Percentiles rank a stretch among this genome's conserved stretches.
Evolutionary conservation across 2,888 invertebrate species (phyloP).

Genomic region (Lasioglossum morio): DNA sequence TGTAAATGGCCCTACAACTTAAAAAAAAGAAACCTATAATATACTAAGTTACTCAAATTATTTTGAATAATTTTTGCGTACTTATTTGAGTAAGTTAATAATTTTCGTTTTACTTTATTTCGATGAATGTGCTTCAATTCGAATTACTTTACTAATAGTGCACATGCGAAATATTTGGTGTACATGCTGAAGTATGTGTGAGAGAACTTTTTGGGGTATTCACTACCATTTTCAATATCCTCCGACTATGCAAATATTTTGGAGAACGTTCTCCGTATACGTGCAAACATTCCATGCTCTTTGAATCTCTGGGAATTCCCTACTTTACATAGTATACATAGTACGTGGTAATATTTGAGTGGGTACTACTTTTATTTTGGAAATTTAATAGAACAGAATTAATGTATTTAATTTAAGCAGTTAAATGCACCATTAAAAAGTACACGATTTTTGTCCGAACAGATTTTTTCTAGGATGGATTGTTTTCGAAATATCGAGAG

Average conservation of each 20-base stretch:
- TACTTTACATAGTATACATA: neutral
- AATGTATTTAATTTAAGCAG: neutral
- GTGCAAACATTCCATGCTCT: slow-evolving; percentile 6
- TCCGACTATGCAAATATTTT: neutral
- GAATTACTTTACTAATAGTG: neutral
- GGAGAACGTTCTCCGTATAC: neutral
- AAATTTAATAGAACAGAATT: neutral
- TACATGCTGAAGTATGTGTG: neutral
- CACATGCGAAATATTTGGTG: neutral
- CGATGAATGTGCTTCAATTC: neutral
- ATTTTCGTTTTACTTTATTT: neutral
- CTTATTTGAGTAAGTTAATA: neutral
- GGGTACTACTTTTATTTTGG: neutral
- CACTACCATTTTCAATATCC: neutral
- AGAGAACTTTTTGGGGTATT: neutral
- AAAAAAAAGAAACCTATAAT: neutral
- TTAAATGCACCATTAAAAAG: neutral
- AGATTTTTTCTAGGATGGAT: too few species aligned
- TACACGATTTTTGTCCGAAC: neutral
- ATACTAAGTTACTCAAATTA: neutral
- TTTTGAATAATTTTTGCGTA: neutral
- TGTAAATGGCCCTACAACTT: neutral
- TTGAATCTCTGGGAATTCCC: neutral
- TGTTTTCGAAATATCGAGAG: neutral
- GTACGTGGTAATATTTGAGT: neutral